Percentiles rank a stretch among this genome's conserved stretches.
phyloP scores from a whole-genome alignment of 2,113 vertebrate genomes.

The Sminthopsis crassicaudata region DNA sequence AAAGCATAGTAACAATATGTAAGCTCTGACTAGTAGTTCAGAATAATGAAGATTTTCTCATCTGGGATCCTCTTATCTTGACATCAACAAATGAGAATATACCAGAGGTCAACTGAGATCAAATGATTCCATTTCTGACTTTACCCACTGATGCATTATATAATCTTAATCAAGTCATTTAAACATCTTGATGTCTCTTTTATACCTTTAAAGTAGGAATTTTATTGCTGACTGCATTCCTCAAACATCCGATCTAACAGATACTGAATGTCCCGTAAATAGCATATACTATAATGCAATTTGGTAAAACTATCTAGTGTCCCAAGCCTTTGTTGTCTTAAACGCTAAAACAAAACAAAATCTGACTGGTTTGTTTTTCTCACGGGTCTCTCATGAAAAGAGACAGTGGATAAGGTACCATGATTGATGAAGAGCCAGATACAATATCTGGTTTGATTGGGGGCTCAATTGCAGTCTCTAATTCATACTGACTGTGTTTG shows the following conservation, averaged over 20 bases:
- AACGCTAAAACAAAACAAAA: slow-evolving; percentile 74
- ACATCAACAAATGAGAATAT: background rate
- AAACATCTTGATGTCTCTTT: slow-evolving; percentile 1
- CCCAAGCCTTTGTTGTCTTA: slow-evolving; percentile 51
- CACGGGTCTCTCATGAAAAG: background rate
- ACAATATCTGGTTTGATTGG: background rate
- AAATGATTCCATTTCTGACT: background rate
- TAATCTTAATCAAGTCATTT: background rate
- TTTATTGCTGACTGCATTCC: slow-evolving; percentile 1
- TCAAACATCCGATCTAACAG: slow-evolving; percentile 14
- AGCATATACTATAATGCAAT: background rate
- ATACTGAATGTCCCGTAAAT: background rate
- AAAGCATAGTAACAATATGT: background rate
- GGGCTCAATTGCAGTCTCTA: background rate
- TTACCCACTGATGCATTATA: background rate
- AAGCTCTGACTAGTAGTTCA: background rate
- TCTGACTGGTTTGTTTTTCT: background rate
- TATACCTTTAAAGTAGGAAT: background rate
- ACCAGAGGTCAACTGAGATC: background rate
- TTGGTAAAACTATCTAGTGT: background rate
- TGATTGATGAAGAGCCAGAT: background rate
- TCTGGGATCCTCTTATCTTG: background rate
- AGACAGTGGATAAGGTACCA: background rate
- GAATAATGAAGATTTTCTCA: background rate
- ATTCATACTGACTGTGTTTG: background rate